Percentiles rank a stretch among this genome's conserved stretches.
These are phyloP conservation scores for Neocloeon triangulifer DNA, from an alignment of 1,140 invertebrate species.

Conservation along the genomic window DNA sequence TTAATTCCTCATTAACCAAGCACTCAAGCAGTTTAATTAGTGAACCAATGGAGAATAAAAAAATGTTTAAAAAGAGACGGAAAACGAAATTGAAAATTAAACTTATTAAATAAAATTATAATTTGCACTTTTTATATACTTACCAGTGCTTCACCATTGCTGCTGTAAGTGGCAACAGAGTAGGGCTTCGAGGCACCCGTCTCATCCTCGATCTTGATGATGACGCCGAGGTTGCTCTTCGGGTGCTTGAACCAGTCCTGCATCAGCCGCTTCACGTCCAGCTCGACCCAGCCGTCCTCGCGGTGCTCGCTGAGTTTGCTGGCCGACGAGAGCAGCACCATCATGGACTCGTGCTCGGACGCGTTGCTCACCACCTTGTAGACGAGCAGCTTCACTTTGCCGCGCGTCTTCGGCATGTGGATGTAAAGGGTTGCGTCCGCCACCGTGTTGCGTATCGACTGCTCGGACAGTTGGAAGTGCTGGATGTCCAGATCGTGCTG, in stretches of 20 bases:
- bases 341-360: constrained; percentile 11
- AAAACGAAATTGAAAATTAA: constrained; percentile 11
- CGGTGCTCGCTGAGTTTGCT: constrained; percentile 11
- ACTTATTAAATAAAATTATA: too few relatives aligned
- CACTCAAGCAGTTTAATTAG: too few relatives aligned
- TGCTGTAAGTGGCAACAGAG: constrained; percentile 19
- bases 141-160: constrained; percentile 18
- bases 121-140: constrained; percentile 23
- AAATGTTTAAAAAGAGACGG: not conserved
- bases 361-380: constrained; percentile 20
- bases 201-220: constrained; percentile 39
- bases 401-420: constrained; percentile 18
- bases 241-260: constrained; percentile 49
- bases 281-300: constrained; percentile 40
- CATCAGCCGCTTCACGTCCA: constrained; percentile 53
- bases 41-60: not conserved
- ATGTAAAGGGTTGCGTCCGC: constrained; percentile 25
- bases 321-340: constrained; percentile 9
- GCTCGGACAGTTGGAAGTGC: constrained; percentile 32
- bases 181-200: constrained; percentile 11
- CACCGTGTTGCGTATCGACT: constrained; percentile 25
- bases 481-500: constrained; percentile 20
- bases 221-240: constrained; percentile 44
- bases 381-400: constrained; percentile 13
- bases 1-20: too few relatives aligned